Base-by-base conservation (phyloP, 2,113 vertebrate species). In the Thamnophis sirtalis region DNA sequence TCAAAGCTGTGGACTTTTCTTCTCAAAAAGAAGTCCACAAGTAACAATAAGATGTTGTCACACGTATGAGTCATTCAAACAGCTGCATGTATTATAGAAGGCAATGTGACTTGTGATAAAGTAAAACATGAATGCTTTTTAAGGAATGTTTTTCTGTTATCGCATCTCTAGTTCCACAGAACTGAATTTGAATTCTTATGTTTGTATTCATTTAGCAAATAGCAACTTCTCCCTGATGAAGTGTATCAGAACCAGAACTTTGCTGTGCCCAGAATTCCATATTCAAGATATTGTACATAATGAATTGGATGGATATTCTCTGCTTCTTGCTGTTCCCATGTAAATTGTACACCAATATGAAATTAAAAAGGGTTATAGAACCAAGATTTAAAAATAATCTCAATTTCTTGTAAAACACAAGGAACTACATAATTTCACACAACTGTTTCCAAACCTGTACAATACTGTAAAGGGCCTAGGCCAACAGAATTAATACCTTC, bases 51-150 rank as follows among this genome's bases (percentile, higher is more conserved):
- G 86, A 55, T 60, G 93, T 50, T 84, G n/a, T 50, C 84, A 68
- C 54, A n/a, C 54, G 84, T 84, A 68, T 33, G 9, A 92, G 26
- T 93, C 92, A 88, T 92, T 94, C 84, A 84, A 92, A 56, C 28
- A 8, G 48, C 17, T 43, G n/a, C 90, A 33, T 89, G 80, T 56
- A 86, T 92, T 92, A 88, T 21, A 33, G 58, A 55, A 33, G 73
- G 60, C 51, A 56, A 56, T 26, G 49, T 58, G 86, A 24, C 84
- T 51, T 91, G 49, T 48, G 33, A 51, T 73, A 86, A 91, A 33
- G 43, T 91, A 51, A 86, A 91, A 80, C 33, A 38, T 53, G 1
- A 21, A 19, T 88, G 51, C 15, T 88, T 88, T 80, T 84, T 56
- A 88, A 84, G 51, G 49, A 63, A 13, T 8, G 13, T 49, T 80